Percentiles rank a stretch among this genome's conserved stretches.
Conservation (phyloP, 2,797 vertebrate genomes). For the Ctenosaura bakeri region DNA sequence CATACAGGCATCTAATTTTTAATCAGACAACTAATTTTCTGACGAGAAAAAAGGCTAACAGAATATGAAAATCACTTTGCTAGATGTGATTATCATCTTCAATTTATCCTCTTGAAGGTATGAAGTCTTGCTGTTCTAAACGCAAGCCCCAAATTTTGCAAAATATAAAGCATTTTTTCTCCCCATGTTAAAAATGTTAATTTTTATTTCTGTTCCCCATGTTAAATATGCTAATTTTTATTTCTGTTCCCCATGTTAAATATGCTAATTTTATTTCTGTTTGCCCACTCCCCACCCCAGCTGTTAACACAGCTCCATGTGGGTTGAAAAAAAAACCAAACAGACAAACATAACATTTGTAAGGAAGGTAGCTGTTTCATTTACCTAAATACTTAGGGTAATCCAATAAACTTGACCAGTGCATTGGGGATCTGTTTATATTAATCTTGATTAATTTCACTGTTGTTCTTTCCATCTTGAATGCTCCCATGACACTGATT, state of each 20-base stretch:
- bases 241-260: too few relatives aligned
- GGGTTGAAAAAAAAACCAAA: too few relatives aligned
- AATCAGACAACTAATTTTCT: background rate
- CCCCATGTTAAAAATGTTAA: background rate
- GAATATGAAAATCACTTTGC: background rate
- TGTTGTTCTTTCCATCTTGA: background rate
- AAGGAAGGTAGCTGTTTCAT: background rate
- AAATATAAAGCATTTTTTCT: background rate
- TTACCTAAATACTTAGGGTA: background rate
- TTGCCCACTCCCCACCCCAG: too few relatives aligned
- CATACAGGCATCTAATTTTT: background rate
- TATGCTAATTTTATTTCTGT: too few relatives aligned
- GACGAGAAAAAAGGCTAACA: background rate
- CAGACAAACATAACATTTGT: background rate
- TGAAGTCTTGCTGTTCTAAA: background rate
- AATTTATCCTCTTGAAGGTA: background rate
- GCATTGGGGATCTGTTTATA: background rate
- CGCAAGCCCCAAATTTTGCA: background rate
- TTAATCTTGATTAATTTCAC: background rate
- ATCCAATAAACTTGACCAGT: background rate
- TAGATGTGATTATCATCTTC: background rate
- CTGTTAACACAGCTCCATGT: background rate
- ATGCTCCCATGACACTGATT: background rate
- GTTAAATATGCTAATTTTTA: too few relatives aligned
- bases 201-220: too few relatives aligned